Conservation (phyloP, 2,797 vertebrate species). For the Semotilus atromaculatus region DNA sequence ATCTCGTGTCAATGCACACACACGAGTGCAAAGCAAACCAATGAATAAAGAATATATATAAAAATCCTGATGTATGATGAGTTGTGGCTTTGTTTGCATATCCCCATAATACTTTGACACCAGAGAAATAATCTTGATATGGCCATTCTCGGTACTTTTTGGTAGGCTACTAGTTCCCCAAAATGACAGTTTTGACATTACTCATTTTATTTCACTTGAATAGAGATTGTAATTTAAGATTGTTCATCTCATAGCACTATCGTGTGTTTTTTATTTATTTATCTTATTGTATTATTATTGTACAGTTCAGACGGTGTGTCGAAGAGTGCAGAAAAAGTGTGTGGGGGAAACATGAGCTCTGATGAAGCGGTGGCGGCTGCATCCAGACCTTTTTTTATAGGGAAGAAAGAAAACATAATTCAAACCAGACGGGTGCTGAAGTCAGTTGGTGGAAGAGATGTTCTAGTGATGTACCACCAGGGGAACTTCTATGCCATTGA, state of each 20-base stretch:
- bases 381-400: conserved; percentile 61
- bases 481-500: conserved; percentile 89
- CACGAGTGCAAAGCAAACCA: too few species aligned
- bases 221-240: not conserved
- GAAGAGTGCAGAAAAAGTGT: not conserved
- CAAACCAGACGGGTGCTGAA: conserved; percentile 74
- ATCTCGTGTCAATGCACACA: not conserved
- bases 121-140: not conserved
- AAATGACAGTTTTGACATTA: not conserved
- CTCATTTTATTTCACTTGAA: not conserved
- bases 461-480: conserved; percentile 85
- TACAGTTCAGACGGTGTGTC: not conserved
- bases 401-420: conserved; percentile 81
- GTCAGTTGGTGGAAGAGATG: conserved; percentile 83
- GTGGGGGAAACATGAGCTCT: conserved; percentile 15
- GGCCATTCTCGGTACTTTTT: not conserved
- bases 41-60: not conserved
- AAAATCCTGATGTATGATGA: not conserved
- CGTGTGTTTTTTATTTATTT: not conserved
- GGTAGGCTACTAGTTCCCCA: not conserved
- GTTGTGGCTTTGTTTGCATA: not conserved
- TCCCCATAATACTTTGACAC: not conserved
- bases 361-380: not conserved
- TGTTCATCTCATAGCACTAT: not conserved
- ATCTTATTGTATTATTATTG: not conserved